phyloP scores from a whole-genome alignment of 2,888 invertebrate genomes.

The Lithophane socia region DNA sequence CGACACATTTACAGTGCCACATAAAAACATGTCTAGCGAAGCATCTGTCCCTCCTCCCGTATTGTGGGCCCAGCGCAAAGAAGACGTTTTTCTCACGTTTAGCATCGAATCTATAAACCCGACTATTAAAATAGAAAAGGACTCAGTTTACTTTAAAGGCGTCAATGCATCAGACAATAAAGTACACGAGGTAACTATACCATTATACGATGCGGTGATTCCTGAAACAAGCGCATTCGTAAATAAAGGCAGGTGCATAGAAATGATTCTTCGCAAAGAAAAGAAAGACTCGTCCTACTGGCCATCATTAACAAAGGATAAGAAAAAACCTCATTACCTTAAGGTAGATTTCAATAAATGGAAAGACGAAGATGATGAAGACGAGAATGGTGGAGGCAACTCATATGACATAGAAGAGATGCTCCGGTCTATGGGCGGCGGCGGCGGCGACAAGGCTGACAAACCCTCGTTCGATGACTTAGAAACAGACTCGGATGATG shows the following conservation, averaged over 20 bases:
- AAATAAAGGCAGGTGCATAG: conserved; percentile 94
- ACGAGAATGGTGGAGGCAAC: conserved; percentile 85
- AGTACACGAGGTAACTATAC: conserved; percentile 96
- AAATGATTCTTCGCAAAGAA: conserved; percentile 94
- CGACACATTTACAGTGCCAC: conserved; percentile 28
- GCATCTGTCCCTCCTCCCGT: conserved; percentile 93
- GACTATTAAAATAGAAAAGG: conserved; percentile 94
- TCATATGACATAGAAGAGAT: conserved; percentile 91
- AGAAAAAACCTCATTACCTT: conserved; percentile 97
- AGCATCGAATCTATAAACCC: conserved; percentile 97
- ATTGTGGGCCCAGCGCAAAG: conserved; percentile 98
- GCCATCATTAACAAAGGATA: conserved; percentile 96
- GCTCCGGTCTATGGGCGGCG: conserved; percentile 93
- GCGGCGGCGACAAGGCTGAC: conserved; percentile 86
- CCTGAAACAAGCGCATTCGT: conserved; percentile 94
- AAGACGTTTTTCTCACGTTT: conserved; percentile 96
- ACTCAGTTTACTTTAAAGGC: conserved; percentile 95
- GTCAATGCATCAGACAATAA: conserved; percentile 95
- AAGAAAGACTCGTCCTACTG: conserved; percentile 94
- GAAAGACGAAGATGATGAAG: conserved; percentile 99
- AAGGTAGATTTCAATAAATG: conserved; percentile 99
- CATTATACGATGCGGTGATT: conserved; percentile 95
- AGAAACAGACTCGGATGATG: conserved; percentile 95
- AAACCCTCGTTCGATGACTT: conserved; percentile 94
- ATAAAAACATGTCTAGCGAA: conserved; percentile 86